These are phyloP conservation scores for Embidobia sp. DNA, from an alignment of 2,888 invertebrate species.

Conservation along the genomic window DNA sequence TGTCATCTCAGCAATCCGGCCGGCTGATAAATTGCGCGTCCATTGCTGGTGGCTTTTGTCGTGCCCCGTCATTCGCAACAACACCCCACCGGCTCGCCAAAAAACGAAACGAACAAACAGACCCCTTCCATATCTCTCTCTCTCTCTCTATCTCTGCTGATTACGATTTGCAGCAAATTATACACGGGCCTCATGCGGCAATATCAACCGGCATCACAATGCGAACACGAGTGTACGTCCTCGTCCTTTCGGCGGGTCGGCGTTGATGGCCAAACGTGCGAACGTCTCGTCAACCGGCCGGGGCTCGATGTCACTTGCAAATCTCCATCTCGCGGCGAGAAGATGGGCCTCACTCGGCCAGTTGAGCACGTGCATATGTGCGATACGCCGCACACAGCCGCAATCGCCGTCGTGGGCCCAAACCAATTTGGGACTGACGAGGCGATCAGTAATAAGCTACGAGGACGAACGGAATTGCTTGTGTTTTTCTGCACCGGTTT, in stretches of 20 bases:
- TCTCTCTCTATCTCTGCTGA: too few relatives aligned
- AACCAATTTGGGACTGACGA: slow-evolving; percentile 81
- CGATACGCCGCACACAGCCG: slow-evolving; percentile 36
- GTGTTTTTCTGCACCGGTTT: slow-evolving; percentile 79
- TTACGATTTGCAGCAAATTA: slow-evolving; percentile 29
- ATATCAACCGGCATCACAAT: slow-evolving; percentile 24
- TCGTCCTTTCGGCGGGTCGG: slow-evolving; percentile 28
- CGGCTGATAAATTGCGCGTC: slow-evolving; percentile 72
- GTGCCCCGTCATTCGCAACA: slow-evolving; percentile 9
- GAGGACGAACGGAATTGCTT: slow-evolving; percentile 78
- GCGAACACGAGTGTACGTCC: slow-evolving; percentile 16
- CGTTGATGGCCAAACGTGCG: slow-evolving; percentile 67
- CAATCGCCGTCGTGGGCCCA: slow-evolving; percentile 54
- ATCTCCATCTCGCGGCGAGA: slow-evolving; percentile 67
- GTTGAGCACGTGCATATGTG: slow-evolving; percentile 43
- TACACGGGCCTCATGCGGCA: slow-evolving; percentile 19
- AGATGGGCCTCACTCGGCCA: slow-evolving; percentile 47
- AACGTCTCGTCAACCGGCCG: slow-evolving; percentile 72
- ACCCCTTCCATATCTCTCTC: slow-evolving; percentile 7
- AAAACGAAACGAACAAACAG: neutral
- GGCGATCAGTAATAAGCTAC: slow-evolving; percentile 80
- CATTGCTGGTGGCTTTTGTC: slow-evolving; percentile 41
- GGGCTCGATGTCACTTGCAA: slow-evolving; percentile 77
- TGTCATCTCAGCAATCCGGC: slow-evolving; percentile 78
- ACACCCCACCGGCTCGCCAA: neutral